Evolutionary conservation across 2,888 invertebrate species (phyloP), one percentile per base, ranked within the genome.

Genomic region (Dyspetes luteomarginatus): DNA sequence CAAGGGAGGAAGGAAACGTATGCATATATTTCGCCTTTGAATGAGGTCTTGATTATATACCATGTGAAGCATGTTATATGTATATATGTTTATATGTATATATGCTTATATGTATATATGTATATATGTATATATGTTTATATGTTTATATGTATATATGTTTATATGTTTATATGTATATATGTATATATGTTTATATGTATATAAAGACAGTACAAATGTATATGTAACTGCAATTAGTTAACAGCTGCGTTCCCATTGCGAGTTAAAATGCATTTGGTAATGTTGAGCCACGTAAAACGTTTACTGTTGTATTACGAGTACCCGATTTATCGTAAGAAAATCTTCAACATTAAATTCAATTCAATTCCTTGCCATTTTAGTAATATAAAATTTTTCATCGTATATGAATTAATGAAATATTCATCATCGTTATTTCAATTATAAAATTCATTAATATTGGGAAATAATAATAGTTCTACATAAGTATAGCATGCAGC

Each of bases 21-120:
- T 26, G 36, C 24, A 58, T 64, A 52, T 28, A 64, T 52, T 65
- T 62, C 68, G 36, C 62, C 58, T 64, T 60, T 62, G 71, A 72
- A 72, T 62, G 50, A 72, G 48, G 36, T 30, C 60, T 72, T 62
- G 71, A 72, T 72, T 72, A 72, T 60, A 26, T 60, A 50, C 56
- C 56, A 3, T 9, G 28, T 48, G 28, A 22, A 17, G 1, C 7
- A 3, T 30, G 9, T 15, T 2, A 56, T 19, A 45, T 28, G 30
- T 41, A 2, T 36, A 24, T 24, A 12, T 56, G n/a, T 17, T 5
- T 12, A 36, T 36, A 36, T 9, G 12, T 12, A 12, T 3, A 36
- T 36, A 36, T 36, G 5, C n/a, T n/a, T 28, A 28, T 28, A 36
- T 36, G 9, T 36, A 36, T 36, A 36, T 36, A 7, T 4, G 9